Conservation (phyloP, 2,797 vertebrate species). For the Cryptoprocta ferox region DNA sequence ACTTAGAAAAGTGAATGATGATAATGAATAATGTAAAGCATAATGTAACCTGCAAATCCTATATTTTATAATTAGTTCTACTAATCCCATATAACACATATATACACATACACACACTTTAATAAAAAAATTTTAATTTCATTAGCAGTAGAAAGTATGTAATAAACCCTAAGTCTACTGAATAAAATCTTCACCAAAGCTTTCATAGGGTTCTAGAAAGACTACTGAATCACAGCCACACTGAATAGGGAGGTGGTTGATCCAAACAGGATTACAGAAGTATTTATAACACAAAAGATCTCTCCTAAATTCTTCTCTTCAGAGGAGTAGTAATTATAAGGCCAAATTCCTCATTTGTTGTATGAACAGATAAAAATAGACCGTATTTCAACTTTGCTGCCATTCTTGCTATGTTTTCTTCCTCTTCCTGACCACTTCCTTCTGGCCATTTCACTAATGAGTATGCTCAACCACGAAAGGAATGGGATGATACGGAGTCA, state of each 20-base stretch:
- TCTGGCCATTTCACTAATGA: conserved; percentile 4
- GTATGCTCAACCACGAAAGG: background rate
- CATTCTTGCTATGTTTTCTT: background rate
- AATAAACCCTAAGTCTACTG: conserved; percentile 7
- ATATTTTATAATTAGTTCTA: background rate
- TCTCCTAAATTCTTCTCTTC: background rate
- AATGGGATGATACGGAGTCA: background rate
- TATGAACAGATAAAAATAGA: background rate
- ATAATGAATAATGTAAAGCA: background rate
- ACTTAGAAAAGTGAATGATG: background rate
- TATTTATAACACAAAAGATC: background rate
- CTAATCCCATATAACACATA: background rate
- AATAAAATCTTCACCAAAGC: conserved; percentile 35
- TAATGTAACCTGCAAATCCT: background rate
- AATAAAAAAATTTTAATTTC: conserved; percentile 13
- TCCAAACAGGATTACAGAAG: background rate
- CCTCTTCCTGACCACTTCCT: background rate
- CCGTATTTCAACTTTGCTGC: background rate
- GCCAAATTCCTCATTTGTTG: background rate
- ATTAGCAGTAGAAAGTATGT: conserved; percentile 29
- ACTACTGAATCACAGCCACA: background rate
- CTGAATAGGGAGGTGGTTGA: background rate
- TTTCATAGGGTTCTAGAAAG: background rate
- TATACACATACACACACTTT: background rate
- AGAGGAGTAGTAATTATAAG: background rate